Evolutionary conservation across 2,113 vertebrate species (phyloP).

Genomic region (Chloropsis hardwickii): DNA sequence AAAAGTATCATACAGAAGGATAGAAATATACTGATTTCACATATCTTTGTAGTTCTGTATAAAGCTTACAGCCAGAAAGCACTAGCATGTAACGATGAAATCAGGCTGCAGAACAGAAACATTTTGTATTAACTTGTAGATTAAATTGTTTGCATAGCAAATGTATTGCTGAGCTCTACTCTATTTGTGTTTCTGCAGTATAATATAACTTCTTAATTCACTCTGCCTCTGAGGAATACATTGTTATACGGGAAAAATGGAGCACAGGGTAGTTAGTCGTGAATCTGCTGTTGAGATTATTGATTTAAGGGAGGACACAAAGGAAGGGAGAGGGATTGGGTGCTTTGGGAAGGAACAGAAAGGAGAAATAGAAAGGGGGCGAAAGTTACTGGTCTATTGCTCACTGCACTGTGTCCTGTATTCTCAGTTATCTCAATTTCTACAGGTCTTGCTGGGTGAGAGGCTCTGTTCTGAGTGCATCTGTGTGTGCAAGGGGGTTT

Average conservation of each 20-base stretch:
- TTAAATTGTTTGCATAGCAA: constrained; percentile 14
- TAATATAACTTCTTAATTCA: neutral
- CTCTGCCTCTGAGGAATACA: neutral
- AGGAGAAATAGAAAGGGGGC: neutral
- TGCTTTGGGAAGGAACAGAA: neutral
- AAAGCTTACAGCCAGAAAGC: neutral
- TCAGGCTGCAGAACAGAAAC: neutral
- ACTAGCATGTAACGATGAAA: neutral
- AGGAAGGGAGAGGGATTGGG: neutral
- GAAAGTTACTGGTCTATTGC: neutral
- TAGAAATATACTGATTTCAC: neutral
- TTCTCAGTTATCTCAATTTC: neutral
- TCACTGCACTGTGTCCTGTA: neutral
- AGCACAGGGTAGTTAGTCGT: neutral
- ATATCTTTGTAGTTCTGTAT: neutral
- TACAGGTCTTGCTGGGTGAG: neutral
- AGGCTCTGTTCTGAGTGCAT: neutral
- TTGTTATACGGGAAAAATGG: neutral
- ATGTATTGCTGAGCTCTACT: neutral
- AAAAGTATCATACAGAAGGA: neutral
- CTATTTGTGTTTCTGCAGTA: neutral
- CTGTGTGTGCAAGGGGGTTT: neutral
- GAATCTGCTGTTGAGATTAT: neutral
- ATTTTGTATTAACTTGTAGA: neutral
- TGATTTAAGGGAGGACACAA: neutral